Evolutionary conservation across 2,888 invertebrate species (phyloP), one percentile per base, ranked within the genome.

Genomic region (Bibio marci): DNA sequence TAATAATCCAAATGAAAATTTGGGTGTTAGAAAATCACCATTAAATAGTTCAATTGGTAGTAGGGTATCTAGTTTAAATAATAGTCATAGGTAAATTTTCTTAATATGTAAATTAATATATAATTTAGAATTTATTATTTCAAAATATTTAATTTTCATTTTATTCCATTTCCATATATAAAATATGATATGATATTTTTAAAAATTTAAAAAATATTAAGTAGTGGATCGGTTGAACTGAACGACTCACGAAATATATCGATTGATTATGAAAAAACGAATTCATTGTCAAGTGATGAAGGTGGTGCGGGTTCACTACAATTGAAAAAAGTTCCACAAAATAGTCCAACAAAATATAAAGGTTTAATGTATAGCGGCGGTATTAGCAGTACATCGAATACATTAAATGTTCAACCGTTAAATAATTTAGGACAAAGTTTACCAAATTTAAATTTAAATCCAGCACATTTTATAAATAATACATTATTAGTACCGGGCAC

Each of bases 401-500:
- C 80, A 1, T 63, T 86, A 45, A 76, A 76, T 35, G 82, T 86
- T 42, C 78, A 82, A 53, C 76, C 80, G 4, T 62, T 70, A 19
- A 70, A 71, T 50, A 68, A 70, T 40, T 63, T 82, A 37, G 80
- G 83, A 25, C 83, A 85, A 57, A 85, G 83, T 53, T 62, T 87
- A 50, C 86, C 86, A 3, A 85, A 87, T 55, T 65, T 87, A 39
- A 69, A 55, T 46, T 45, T 60, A 46, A 58, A 59, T 46, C 54
- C 49, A 42, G 54, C 51, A 47, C 58, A 58, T 46, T 52, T 52
- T 25, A 59, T 58, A 55, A 68, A 67, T 52, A 69, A 69, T 53
- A 69, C 67, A 43, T 58, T 69, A 48, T 66, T 65, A 48, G 70
- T 70, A 52, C 70, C 70, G 46, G 66, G 63, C 50, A 55, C 58